Percentiles rank a stretch among this genome's conserved stretches.
phyloP scores from a whole-genome alignment of 1,140 invertebrate species.

The Aphaenogaster ashmeadi region DNA sequence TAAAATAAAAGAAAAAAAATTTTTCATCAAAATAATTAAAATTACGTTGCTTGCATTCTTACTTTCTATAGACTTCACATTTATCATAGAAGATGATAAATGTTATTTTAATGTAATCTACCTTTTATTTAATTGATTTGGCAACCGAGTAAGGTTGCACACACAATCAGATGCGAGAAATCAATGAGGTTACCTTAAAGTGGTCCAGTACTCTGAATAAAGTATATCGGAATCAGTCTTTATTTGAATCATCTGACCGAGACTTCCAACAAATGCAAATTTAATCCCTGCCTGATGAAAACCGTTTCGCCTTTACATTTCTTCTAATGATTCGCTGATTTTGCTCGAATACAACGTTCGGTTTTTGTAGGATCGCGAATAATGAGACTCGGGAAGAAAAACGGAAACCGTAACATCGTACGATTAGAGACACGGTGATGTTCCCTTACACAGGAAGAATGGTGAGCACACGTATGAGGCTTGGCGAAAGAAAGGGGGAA shows the following conservation, averaged over 20 bases:
- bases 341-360: neutral
- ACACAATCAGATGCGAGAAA: neutral
- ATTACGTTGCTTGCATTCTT: neutral
- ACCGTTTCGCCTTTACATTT: neutral
- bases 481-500: slow-evolving; percentile 20
- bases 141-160: neutral
- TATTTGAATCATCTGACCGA: neutral
- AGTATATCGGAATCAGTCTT: neutral
- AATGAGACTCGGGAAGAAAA: slow-evolving; percentile 19
- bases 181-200: neutral
- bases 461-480: slow-evolving; percentile 19
- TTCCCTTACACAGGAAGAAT: slow-evolving; percentile 28
- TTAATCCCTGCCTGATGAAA: neutral
- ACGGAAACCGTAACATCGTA: neutral
- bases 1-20: slow-evolving; percentile 10
- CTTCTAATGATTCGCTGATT: slow-evolving; percentile 49
- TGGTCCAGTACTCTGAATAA: neutral
- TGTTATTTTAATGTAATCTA: neutral
- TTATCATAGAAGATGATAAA: neutral
- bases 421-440: slow-evolving; percentile 39
- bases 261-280: neutral
- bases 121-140: neutral
- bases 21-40: neutral
- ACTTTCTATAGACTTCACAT: neutral
- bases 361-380: neutral